A percentile compares a stretch with the other conserved stretches of the same genome.
These are phyloP conservation scores for Rhinogobius similis DNA, from an alignment of 2,113 vertebrate genomes.

Conservation along the genomic window DNA sequence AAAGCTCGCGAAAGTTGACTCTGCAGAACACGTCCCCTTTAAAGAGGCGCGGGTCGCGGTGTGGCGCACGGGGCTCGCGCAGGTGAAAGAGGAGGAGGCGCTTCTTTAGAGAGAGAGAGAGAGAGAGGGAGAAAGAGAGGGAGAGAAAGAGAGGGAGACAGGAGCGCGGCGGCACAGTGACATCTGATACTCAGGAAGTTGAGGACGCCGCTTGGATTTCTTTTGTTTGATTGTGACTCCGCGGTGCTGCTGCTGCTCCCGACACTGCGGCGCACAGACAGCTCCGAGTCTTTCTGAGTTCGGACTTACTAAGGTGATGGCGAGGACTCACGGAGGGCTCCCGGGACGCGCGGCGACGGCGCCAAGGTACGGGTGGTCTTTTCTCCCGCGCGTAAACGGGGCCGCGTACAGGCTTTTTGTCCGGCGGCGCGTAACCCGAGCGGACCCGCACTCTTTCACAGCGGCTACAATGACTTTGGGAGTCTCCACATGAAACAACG, in stretches of 20 bases:
- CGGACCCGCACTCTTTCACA: neutral
- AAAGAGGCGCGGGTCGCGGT: conserved; percentile 54
- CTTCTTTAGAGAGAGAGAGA: conserved; percentile 12
- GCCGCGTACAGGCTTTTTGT: neutral
- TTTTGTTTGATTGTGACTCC: conserved; percentile 81
- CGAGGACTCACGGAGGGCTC: conserved; percentile 37
- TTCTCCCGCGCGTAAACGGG: neutral
- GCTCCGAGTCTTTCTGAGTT: conserved; percentile 14
- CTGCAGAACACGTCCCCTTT: conserved; percentile 32
- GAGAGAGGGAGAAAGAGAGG: conserved; percentile 4
- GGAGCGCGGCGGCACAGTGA: conserved; percentile 55
- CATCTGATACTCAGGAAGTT: conserved; percentile 89
- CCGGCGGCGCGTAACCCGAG: neutral
- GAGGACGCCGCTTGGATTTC: conserved; percentile 76
- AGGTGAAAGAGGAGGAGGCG: conserved; percentile 66
- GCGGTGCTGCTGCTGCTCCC: conserved; percentile 54
- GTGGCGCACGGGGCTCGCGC: conserved; percentile 52
- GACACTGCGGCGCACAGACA: conserved; percentile 21
- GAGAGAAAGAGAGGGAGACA: conserved; percentile 17
- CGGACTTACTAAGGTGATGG: conserved; percentile 22
- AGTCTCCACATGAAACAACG: neutral
- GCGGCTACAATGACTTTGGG: neutral
- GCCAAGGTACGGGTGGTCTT: conserved; percentile 55
- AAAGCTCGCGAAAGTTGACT: no score
- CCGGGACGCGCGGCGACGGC: conserved; percentile 36